A percentile compares a stretch with the other conserved stretches of the same genome.
These are phyloP conservation scores for Dendroctonus ponderosae DNA, from an alignment of 1,140 invertebrate species.

Conservation along the genomic window DNA sequence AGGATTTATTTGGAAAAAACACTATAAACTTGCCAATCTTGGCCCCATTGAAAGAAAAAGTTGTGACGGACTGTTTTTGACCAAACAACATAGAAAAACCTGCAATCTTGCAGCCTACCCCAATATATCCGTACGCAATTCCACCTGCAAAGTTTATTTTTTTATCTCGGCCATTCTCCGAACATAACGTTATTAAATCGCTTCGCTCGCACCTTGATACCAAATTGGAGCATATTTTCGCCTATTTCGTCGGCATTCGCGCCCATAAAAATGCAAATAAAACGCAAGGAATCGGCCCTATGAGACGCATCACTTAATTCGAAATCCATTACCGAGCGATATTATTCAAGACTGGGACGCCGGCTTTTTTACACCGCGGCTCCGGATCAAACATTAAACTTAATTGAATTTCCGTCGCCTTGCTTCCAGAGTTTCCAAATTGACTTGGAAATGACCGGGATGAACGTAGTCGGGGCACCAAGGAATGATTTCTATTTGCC, in stretches of 20 bases:
- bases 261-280: conserved; percentile 42
- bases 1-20: too few species aligned
- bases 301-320: conserved; percentile 47
- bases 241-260: conserved; percentile 24
- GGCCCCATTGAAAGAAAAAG: too few species aligned
- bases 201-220: conserved; percentile 24
- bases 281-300: conserved; percentile 39
- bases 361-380: conserved; percentile 44
- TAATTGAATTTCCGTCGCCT: conserved; percentile 52
- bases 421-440: conserved; percentile 49
- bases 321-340: conserved; percentile 46
- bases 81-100: too few species aligned
- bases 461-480: conserved; percentile 1
- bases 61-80: too few species aligned
- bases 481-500: conserved; percentile 33
- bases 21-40: too few species aligned
- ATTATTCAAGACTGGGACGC: conserved; percentile 41
- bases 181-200: conserved; percentile 25
- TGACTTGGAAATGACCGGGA: conserved; percentile 51
- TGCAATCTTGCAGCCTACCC: too few species aligned
- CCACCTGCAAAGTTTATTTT: conserved; percentile 4
- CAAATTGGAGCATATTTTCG: conserved; percentile 36
- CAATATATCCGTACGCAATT: too few species aligned
- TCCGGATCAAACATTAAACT: conserved; percentile 52
- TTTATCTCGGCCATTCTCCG: conserved; percentile 11